Base-by-base conservation (phyloP, 2,113 vertebrate genomes). In the Malurus melanocephalus region DNA sequence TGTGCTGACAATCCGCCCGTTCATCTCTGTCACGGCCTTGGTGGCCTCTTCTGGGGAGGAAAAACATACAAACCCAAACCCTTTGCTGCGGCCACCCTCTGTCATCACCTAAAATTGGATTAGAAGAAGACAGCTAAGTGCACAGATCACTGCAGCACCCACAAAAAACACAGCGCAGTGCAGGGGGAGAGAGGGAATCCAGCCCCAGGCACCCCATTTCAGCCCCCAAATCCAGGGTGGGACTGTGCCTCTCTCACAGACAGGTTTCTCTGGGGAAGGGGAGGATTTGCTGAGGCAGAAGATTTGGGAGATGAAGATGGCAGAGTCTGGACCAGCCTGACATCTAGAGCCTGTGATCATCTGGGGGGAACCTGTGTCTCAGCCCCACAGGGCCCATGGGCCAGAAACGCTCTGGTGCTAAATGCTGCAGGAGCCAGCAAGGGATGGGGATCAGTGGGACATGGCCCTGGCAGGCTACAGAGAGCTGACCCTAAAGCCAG, bases 31-130 rank as follows among this genome's bases (percentile, higher is more conserved):
- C 72, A 99, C 99, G 0, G 99, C 99, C 96, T 99, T 99, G 6
- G 99, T 99, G 6, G 99, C 99, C 94, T 99, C 99, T 95, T 99
- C 99, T 42, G 99, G 99, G 65, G 99, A 99, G 46, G 99, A 99
- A 97, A 99, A 99, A 95, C 99, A 99, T 90, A 99, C 99, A 92
- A 99, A 99, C 46, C 99, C 99, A 95, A 99, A 99, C 67, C 99
- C 99, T 94, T 99, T 99, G 97, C 99, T 99, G 96, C 98, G 99
- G 88, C 97, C 97, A 75, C 97, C 98, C 33, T 99, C 99, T 19
- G 98, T 99, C 99, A 99, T 99, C 95, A 99, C 99, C 99, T 99
- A 79, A 91, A 96, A 96, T 66, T 71, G 93, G 96, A 95, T 92
- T 33, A 95, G 73, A 95, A 96, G 53, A 94, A 94, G 71, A 96